Base-by-base conservation (phyloP, 1,140 invertebrate genomes). In the Maniola jurtina region DNA sequence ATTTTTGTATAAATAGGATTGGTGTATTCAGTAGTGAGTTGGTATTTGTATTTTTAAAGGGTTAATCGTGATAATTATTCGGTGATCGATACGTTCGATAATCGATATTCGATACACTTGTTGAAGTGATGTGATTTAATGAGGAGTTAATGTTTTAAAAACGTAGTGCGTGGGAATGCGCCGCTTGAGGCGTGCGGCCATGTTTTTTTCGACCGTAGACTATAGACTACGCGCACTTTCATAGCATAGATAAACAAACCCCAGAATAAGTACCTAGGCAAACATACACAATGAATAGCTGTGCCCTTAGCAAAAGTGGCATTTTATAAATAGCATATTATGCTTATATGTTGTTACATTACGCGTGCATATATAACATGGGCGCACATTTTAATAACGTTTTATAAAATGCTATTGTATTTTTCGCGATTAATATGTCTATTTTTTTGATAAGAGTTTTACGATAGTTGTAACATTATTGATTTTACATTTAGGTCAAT, bases 1-100 rank as follows among this genome's bases (percentile, higher is more conserved):
- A 90, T 90, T 90, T 90, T 90, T 90, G 82, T 89, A 89, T 85
- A 67, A 45, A 81, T 85, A 87, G 87, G 83, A 77, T 89, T 75
- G 75, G 80, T 89, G 86, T 89, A 87, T 71, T 86, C 82, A 73
- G 84, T 89, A 89, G 87, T 64, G 71, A 77, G 79, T 85, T 87
- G 84, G 80, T 89, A 83, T 78, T 79, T 86, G 79, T 87, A 86
- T 80, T 81, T 45, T 84, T 79, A 79, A 82, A 79, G 72, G 59
- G 71, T 79, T 76, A 78, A 74, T 79, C 76, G 78, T 82, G 79
- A 83, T 79, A 83, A 76, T 66, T 77, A 73, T 66, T 69, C 65
- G 70, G 75, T 45, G 13, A 45, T 13, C 42, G 9, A 13, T 2
- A 79, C 73, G 25, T 25, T 25, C 25, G 25, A 25, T 25, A 25